Base-by-base conservation (phyloP, 2,113 vertebrate species). In the Marmota flaviventris region DNA sequence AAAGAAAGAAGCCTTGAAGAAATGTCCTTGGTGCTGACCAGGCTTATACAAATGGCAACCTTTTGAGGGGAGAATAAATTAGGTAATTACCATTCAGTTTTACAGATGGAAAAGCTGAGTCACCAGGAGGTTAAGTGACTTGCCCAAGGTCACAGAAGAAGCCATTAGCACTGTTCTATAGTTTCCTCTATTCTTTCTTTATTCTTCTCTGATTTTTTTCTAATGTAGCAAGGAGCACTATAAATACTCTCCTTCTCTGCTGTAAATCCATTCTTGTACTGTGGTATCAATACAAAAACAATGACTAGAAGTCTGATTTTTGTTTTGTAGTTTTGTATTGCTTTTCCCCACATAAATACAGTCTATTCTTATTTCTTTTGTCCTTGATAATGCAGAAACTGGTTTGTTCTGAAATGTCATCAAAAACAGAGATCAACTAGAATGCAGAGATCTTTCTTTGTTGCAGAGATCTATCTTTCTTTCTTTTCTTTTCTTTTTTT, bases 81-180 rank as follows among this genome's bases (percentile, higher is more conserved):
- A 98, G 92, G 95, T 95, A 96, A 98, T 98, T 97, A 97, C 87
- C 65, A 97, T 93, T 94, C 92, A 96, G 72, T 88, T 96, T 95
- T 95, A 92, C 89, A 97, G 95, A 97, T 88, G 81, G 96, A 92
- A 92, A 95, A 97, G 97, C 97, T 98, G 96, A 97, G 98, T 97
- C 96, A 97, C 94, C 77, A 91, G 92, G 81, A 98, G 97, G 95
- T 96, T 97, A 98, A 97, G 69, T 37, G 61, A 70, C 76, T 95
- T 92, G 72, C 77, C 85, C 94, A 97, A 96, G 93, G 96, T 97
- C 95, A 97, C 72, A 95, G 45, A 93, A 84, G 58, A 82, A 96
- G 67, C 84, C 69, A 88, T 96, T 96, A 88, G 48, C 42, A 53
- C 76, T 88, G 61, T 85, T 73, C 69, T 72, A 25, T 11, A 93